Percentiles rank a stretch among this genome's conserved stretches.
Conservation (phyloP, 1,140 invertebrate genomes). For the Geopemphigus sp. region DNA sequence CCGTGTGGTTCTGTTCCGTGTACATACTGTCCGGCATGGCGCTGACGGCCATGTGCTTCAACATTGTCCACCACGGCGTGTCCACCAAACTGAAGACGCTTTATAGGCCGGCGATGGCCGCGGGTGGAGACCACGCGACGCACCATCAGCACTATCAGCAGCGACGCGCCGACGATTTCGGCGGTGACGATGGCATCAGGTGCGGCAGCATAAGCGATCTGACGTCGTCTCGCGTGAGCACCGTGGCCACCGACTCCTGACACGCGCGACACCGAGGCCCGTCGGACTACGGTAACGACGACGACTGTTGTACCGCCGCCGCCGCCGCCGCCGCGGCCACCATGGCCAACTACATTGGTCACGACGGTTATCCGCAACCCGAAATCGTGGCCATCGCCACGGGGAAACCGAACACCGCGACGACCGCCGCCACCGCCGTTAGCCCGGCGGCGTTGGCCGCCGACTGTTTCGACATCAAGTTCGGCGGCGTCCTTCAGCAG, state of each 20-base stretch:
- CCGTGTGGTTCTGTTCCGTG: slow-evolving; percentile 85
- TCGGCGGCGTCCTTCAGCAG: not conserved
- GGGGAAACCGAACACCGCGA: slow-evolving; percentile 4
- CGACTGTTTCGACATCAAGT: slow-evolving; percentile 35
- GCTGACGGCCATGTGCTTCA: slow-evolving; percentile 97
- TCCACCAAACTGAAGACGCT: slow-evolving; percentile 54
- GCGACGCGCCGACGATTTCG: not conserved
- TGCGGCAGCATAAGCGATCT: slow-evolving; percentile 10
- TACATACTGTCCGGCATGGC: slow-evolving; percentile 95
- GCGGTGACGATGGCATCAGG: not conserved
- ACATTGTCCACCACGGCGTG: slow-evolving; percentile 77
- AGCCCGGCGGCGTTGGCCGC: not conserved
- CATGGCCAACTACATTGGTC: slow-evolving; percentile 39
- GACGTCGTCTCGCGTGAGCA: not conserved
- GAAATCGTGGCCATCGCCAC: slow-evolving; percentile 51
- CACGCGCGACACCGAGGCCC: not conserved
- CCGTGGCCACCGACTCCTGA: not conserved
- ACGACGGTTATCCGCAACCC: slow-evolving; percentile 49
- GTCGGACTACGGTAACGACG: not conserved
- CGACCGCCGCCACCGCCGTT: not conserved
- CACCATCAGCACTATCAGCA: not conserved
- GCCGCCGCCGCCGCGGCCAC: not conserved
- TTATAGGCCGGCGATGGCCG: not conserved
- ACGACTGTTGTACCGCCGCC: not conserved
- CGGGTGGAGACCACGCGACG: not conserved